Percentiles rank a stretch among this genome's conserved stretches.
These are phyloP conservation scores for Bubo blakistoni DNA, from an alignment of 2,113 vertebrate species.

Conservation along the genomic window DNA sequence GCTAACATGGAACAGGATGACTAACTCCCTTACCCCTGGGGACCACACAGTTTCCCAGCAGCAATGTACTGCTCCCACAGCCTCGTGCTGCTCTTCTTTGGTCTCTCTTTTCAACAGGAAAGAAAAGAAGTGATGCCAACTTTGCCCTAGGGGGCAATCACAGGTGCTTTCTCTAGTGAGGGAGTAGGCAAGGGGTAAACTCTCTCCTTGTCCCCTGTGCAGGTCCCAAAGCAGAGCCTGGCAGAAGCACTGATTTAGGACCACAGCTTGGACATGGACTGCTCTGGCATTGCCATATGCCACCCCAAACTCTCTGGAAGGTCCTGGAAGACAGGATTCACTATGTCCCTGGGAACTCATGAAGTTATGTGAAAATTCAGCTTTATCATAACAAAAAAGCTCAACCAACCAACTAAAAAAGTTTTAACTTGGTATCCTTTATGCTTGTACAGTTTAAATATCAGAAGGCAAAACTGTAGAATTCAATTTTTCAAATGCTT, in stretches of 20 bases:
- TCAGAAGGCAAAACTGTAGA: background rate
- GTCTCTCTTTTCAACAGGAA: background rate
- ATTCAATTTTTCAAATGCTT: background rate
- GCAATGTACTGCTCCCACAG: accelerated
- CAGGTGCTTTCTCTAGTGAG: background rate
- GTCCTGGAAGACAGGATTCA: background rate
- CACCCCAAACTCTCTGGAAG: background rate
- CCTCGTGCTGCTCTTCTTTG: background rate
- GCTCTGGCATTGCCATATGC: background rate
- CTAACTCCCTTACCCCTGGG: background rate
- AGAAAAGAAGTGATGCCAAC: background rate
- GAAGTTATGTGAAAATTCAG: background rate
- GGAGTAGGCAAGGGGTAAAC: background rate
- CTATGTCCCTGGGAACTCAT: background rate
- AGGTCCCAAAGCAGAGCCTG: background rate
- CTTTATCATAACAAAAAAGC: background rate
- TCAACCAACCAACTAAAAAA: accelerated
- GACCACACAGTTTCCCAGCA: background rate
- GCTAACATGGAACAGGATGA: background rate
- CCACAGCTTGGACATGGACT: background rate
- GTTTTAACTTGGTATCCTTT: background rate
- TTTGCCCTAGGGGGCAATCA: background rate
- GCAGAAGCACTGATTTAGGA: background rate
- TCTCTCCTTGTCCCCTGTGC: background rate
- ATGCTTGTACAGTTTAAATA: background rate